These are phyloP conservation scores for Busseola fusca DNA, from an alignment of 2,888 invertebrate species.

Conservation along the genomic window DNA sequence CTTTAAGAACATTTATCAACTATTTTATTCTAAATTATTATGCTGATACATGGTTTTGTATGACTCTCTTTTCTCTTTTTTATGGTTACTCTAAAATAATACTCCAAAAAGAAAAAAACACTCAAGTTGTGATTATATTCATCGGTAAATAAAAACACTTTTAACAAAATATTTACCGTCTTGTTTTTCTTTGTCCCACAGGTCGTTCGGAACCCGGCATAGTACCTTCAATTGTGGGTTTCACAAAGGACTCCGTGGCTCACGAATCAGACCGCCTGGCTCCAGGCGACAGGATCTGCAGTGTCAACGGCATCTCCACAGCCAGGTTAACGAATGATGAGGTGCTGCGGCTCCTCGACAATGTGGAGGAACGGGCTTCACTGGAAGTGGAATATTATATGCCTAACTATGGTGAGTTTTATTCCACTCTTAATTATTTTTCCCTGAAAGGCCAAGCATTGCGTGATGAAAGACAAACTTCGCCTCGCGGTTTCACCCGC, in stretches of 20 bases:
- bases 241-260: conserved; percentile 92
- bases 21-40: conserved; percentile 2
- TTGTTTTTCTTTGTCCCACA: conserved; percentile 70
- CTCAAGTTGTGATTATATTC: no score
- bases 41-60: no score
- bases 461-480: no score
- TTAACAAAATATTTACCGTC: neutral
- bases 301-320: conserved; percentile 94
- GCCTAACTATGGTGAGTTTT: conserved; percentile 92
- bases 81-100: no score
- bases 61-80: no score
- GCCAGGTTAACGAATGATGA: conserved; percentile 93
- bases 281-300: conserved; percentile 94
- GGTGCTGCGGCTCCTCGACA: conserved; percentile 92
- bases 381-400: conserved; percentile 95
- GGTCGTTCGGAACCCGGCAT: conserved; percentile 92
- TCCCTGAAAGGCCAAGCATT: neutral
- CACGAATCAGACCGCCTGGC: conserved; percentile 93
- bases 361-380: conserved; percentile 92
- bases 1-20: neutral
- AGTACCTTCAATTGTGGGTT: conserved; percentile 91
- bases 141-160: neutral
- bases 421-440: neutral
- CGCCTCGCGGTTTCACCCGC: no score
- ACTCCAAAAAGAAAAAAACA: no score